Evolutionary conservation across 2,797 vertebrate species (phyloP).

Genomic region (Trachops cirrhosus): DNA sequence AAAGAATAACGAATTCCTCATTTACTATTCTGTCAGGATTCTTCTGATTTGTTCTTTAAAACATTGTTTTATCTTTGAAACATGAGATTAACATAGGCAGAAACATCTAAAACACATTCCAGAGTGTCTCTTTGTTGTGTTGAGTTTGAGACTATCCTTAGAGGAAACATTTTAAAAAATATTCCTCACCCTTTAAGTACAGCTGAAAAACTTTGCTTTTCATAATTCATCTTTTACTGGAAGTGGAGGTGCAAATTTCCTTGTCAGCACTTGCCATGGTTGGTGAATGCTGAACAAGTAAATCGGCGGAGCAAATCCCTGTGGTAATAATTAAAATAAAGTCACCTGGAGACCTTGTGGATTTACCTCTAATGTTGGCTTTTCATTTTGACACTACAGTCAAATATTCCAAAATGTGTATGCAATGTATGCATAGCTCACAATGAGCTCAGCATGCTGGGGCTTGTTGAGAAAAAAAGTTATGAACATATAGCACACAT

Average conservation of each 20-base stretch:
- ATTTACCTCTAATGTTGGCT: not conserved
- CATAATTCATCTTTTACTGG: not conserved
- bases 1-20: not conserved
- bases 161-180: not conserved
- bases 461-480: not conserved
- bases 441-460: not conserved
- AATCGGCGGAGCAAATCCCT: not conserved
- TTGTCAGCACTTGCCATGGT: not conserved
- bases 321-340: conserved; percentile 32
- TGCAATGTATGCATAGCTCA: not conserved
- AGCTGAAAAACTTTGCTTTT: not conserved
- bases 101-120: not conserved
- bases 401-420: not conserved
- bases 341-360: not conserved
- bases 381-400: not conserved
- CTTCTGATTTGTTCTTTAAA: conserved; percentile 19
- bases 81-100: not conserved
- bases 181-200: not conserved
- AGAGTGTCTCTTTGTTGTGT: not conserved
- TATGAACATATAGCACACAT: not conserved
- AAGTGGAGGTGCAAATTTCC: not conserved
- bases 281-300: not conserved
- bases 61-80: not conserved
- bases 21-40: not conserved
- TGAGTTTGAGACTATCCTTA: not conserved